Evolutionary conservation across 37 sponge, comb jelly and placozoan species (phyloP).

Genomic region (Agelas oroides): DNA sequence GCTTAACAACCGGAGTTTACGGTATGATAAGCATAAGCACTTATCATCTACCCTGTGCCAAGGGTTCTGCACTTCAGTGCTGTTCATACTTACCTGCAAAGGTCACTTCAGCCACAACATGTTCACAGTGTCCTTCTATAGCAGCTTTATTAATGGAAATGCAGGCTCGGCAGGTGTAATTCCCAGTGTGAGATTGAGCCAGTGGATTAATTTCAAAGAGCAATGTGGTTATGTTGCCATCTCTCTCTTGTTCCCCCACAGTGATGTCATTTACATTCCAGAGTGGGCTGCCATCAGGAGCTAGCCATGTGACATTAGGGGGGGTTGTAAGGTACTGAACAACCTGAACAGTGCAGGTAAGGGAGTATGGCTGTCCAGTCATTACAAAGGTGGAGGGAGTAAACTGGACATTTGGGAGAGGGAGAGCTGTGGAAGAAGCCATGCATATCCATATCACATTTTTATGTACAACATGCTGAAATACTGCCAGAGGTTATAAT

Average conservation of each 20-base stretch:
- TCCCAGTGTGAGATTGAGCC: too few relatives aligned
- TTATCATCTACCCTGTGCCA: too few relatives aligned
- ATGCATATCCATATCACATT: too few relatives aligned
- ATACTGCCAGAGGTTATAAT: neutral
- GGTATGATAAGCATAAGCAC: too few relatives aligned
- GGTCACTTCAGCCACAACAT: neutral
- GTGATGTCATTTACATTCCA: neutral
- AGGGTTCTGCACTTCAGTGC: too few relatives aligned
- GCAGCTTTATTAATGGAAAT: neutral
- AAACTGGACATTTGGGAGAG: neutral
- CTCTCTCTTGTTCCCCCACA: neutral
- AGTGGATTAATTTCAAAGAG: too few relatives aligned
- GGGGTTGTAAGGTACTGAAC: too few relatives aligned
- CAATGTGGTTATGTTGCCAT: neutral
- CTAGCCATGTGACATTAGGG: neutral
- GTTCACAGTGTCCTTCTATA: neutral
- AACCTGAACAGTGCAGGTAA: slow-evolving; percentile 11
- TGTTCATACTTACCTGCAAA: neutral
- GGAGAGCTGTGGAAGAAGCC: too few relatives aligned
- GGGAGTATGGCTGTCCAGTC: slow-evolving; percentile 9
- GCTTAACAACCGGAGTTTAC: too few relatives aligned
- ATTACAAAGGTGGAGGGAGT: neutral
- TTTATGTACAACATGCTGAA: too few relatives aligned
- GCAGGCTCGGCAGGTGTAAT: neutral
- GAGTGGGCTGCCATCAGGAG: neutral